These are phyloP conservation scores for Ariolimax columbianus DNA, from an alignment of 2,888 invertebrate species.

Conservation along the genomic window DNA sequence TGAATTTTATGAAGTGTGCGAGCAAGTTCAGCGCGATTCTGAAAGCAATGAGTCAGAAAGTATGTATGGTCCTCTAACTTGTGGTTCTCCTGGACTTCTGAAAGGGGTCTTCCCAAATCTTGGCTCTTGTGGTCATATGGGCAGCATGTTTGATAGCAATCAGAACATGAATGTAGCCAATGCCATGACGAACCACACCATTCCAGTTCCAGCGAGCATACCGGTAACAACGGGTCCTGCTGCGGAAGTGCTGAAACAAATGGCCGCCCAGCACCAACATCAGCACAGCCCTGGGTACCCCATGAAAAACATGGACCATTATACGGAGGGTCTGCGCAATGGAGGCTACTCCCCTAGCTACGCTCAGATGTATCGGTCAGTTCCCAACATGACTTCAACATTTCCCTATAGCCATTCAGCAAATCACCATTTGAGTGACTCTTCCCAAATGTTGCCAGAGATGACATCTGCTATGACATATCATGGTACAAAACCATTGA, in stretches of 20 bases:
- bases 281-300: constrained; percentile 62
- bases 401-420: constrained; percentile 49
- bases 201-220: constrained; percentile 44
- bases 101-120: constrained; percentile 55
- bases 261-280: constrained; percentile 98
- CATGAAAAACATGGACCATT: constrained; percentile 67
- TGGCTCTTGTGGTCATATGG: constrained; percentile 37
- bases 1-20: constrained; percentile 69
- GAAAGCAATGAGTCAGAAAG: constrained; percentile 60
- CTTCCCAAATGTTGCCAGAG: constrained; percentile 56
- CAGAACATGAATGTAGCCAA: constrained; percentile 46
- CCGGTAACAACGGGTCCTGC: constrained; percentile 85
- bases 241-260: constrained; percentile 95
- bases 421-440: constrained; percentile 49
- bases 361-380: constrained; percentile 38
- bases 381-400: constrained; percentile 48
- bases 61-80: constrained; percentile 55
- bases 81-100: constrained; percentile 59
- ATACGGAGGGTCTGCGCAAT: constrained; percentile 55
- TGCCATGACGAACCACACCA: constrained; percentile 25
- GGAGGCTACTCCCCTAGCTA: constrained; percentile 56
- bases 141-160: constrained; percentile 53
- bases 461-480: constrained; percentile 59
- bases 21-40: constrained; percentile 61
- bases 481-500: constrained; percentile 73